Evolutionary conservation across 2,113 vertebrate genomes (phyloP).

Genomic region (Neodon shergylaensis): DNA sequence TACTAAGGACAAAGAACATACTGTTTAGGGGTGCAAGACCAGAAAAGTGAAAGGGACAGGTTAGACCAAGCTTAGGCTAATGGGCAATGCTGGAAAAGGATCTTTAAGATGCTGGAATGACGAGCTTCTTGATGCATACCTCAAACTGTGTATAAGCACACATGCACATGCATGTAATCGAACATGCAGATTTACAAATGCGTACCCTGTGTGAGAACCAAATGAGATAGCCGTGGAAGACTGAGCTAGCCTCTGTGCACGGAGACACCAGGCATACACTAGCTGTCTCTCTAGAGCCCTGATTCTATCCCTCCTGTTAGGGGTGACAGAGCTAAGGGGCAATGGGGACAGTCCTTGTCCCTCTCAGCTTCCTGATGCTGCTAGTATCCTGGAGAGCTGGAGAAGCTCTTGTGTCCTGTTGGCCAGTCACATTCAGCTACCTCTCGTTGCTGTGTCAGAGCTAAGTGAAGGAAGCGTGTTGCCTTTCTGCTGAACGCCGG

Average conservation of each 20-base stretch:
- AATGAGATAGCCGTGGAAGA: fast-evolving
- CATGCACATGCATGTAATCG: neutral
- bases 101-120: fast-evolving
- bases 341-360: neutral
- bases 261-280: fast-evolving
- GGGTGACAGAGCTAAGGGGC: neutral
- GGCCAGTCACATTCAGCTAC: neutral
- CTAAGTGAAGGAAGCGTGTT: neutral
- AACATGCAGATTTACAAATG: too few relatives aligned
- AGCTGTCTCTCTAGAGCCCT: fast-evolving
- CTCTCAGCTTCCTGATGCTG: neutral
- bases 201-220: neutral
- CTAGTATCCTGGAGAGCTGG: too few relatives aligned
- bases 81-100: neutral
- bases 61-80: neutral
- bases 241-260: fast-evolving
- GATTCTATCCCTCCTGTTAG: fast-evolving
- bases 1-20: neutral
- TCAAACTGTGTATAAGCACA: neutral
- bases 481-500: neutral
- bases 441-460: neutral
- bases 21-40: neutral
- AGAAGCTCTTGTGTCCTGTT: fast-evolving
- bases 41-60: fast-evolving
- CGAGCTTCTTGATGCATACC: neutral